These are phyloP conservation scores for Ariolimax columbianus DNA, from an alignment of 2,888 invertebrate genomes.

Conservation along the genomic window DNA sequence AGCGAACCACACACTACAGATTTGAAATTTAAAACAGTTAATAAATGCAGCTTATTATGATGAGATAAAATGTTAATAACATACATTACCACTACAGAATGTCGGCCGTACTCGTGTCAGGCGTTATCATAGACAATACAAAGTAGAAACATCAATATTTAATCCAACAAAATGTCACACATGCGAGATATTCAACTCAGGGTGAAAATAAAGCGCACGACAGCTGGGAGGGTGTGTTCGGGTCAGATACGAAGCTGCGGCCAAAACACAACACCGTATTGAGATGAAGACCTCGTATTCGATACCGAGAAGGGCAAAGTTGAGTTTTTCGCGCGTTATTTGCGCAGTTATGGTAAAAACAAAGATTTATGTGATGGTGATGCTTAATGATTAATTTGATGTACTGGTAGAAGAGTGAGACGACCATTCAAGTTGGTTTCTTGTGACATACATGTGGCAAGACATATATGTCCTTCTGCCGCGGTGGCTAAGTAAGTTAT, in stretches of 20 bases:
- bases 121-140: too few relatives aligned
- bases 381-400: too few relatives aligned
- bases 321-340: neutral
- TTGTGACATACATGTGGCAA: too few relatives aligned
- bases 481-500: too few relatives aligned
- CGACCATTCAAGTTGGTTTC: too few relatives aligned
- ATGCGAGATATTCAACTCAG: neutral
- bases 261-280: slow-evolving; percentile 2
- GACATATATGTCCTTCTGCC: too few relatives aligned
- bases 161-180: slow-evolving; percentile 3
- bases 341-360: neutral
- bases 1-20: too few relatives aligned
- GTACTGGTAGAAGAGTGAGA: too few relatives aligned
- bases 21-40: neutral
- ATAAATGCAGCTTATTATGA: neutral
- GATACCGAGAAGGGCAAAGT: neutral
- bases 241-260: slow-evolving; percentile 21
- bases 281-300: neutral
- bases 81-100: too few relatives aligned
- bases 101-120: too few relatives aligned
- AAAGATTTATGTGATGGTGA: too few relatives aligned
- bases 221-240: slow-evolving; percentile 11
- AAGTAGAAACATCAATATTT: neutral
- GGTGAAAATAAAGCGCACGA: neutral
- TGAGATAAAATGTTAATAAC: neutral